Evolutionary conservation across 2,797 vertebrate genomes (phyloP).

Genomic region (Chanos chanos): DNA sequence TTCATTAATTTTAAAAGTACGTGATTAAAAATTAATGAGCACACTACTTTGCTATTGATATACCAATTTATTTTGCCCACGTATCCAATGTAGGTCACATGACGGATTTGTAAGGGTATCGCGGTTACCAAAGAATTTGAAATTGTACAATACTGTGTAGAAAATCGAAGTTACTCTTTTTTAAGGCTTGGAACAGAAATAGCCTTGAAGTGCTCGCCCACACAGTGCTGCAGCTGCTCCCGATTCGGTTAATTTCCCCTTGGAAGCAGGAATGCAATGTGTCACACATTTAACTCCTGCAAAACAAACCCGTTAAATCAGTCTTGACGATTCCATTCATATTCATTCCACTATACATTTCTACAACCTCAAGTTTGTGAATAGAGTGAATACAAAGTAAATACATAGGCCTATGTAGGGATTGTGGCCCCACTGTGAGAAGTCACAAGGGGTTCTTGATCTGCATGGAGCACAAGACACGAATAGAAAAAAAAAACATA

Average conservation of each 20-base stretch:
- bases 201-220: conserved; percentile 70
- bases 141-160: not conserved
- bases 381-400: not conserved
- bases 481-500: too few relatives aligned
- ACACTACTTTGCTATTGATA: too few relatives aligned
- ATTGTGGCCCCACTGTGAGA: too few relatives aligned
- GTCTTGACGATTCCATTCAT: conserved; percentile 24
- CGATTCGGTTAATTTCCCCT: conserved; percentile 68
- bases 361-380: not conserved
- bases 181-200: conserved; percentile 64
- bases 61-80: too few relatives aligned
- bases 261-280: conserved; percentile 44
- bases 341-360: not conserved
- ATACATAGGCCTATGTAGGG: too few relatives aligned
- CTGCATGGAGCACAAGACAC: too few relatives aligned
- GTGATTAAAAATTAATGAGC: too few relatives aligned
- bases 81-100: too few relatives aligned
- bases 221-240: conserved; percentile 56
- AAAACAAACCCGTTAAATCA: conserved; percentile 21
- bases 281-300: conserved; percentile 34
- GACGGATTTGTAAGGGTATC: too few relatives aligned
- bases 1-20: not conserved
- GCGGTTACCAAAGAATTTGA: not conserved
- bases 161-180: conserved; percentile 19
- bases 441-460: too few relatives aligned